Conservation (phyloP, 2,113 vertebrate species). For the Myanophis thanlyinensis region DNA sequence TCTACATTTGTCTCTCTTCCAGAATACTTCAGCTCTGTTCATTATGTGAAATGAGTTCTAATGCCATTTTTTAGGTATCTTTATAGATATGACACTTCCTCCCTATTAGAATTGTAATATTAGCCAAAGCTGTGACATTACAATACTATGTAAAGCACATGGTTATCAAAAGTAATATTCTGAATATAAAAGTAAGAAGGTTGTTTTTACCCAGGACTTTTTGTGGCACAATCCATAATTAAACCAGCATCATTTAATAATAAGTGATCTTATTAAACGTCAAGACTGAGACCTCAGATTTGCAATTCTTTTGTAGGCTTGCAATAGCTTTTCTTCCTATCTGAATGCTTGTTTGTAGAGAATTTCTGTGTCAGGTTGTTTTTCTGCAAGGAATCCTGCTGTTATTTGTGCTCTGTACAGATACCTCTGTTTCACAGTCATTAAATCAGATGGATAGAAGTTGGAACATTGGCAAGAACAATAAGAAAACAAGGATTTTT, state of each 20-base stretch:
- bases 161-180: not conserved
- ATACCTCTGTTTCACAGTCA: conserved; percentile 24
- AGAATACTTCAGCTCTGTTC: not conserved
- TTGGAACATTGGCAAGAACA: not conserved
- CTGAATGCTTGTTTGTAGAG: conserved; percentile 44
- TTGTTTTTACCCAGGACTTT: not conserved
- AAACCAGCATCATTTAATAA: not conserved
- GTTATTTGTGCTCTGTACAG: conserved; percentile 43
- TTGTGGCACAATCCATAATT: not conserved
- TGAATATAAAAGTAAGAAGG: not conserved
- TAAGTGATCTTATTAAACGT: not conserved
- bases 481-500: conserved; percentile 25
- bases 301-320: conserved; percentile 34
- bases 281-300: conserved; percentile 16
- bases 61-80: not conserved
- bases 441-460: conserved; percentile 38
- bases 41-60: not conserved
- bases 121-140: not conserved
- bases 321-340: conserved; percentile 18
- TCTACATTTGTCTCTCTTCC: not conserved
- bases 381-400: conserved; percentile 32
- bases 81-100: not conserved
- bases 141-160: not conserved
- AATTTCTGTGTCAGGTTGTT: conserved; percentile 40
- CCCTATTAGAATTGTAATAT: not conserved